phyloP scores from a whole-genome alignment of 2,113 vertebrate species.

The Hassar affinis region DNA sequence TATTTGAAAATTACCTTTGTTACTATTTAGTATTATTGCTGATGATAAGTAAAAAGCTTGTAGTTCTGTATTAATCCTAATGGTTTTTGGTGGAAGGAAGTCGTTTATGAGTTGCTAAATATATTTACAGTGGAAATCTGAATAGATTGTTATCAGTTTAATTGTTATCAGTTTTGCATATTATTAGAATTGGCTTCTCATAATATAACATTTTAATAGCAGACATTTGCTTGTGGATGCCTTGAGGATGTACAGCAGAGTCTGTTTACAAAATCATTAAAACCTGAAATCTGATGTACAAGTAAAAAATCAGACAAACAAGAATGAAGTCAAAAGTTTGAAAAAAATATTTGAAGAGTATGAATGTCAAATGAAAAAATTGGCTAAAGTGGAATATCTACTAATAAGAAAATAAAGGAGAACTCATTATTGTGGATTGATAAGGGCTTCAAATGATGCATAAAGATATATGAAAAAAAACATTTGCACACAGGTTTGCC shows the following conservation, averaged over 20 bases:
- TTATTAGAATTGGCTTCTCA: not conserved
- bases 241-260: not conserved
- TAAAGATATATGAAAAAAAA: not conserved
- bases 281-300: not conserved
- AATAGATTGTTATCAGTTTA: not conserved
- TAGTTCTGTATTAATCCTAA: too few relatives aligned
- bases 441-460: not conserved
- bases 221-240: not conserved
- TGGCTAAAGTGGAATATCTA: not conserved
- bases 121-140: not conserved
- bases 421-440: not conserved
- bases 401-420: too few relatives aligned
- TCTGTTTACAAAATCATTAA: not conserved
- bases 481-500: not conserved
- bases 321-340: not conserved
- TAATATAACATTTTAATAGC: not conserved
- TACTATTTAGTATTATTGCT: not conserved
- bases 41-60: not conserved
- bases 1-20: too few relatives aligned
- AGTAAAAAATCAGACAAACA: not conserved
- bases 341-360: too few relatives aligned
- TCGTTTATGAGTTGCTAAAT: not conserved
- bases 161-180: not conserved
- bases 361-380: not conserved
- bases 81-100: not conserved